These are phyloP conservation scores for Anagyrus pseudococci DNA, from an alignment of 2,888 invertebrate genomes.

Conservation along the genomic window DNA sequence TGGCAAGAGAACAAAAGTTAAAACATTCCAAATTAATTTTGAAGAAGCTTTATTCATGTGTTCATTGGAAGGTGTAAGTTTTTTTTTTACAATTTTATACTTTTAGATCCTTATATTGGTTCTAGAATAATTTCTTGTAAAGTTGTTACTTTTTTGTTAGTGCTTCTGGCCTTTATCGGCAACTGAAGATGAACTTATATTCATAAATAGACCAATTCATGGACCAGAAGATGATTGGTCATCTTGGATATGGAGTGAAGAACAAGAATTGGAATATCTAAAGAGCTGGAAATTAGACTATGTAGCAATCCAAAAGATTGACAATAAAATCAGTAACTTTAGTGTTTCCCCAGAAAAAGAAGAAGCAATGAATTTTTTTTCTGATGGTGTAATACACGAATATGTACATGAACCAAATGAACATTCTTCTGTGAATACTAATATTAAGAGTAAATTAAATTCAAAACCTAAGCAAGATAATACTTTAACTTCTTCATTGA, in stretches of 20 bases:
- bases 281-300: background rate
- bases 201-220: background rate
- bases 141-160: background rate
- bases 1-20: constrained; percentile 47
- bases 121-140: background rate
- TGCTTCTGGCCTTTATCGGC: too few relatives aligned
- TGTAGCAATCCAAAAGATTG: background rate
- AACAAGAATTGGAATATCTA: background rate
- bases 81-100: background rate
- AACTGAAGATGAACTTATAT: background rate
- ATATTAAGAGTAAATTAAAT: too few relatives aligned
- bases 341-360: background rate
- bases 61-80: constrained; percentile 47
- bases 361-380: too few relatives aligned
- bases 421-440: background rate
- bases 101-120: background rate
- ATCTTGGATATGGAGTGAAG: too few relatives aligned
- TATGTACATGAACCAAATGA: too few relatives aligned
- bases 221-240: too few relatives aligned
- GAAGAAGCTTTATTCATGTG: constrained; percentile 52
- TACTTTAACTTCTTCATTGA: too few relatives aligned
- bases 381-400: too few relatives aligned
- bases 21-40: constrained; percentile 50
- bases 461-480: too few relatives aligned
- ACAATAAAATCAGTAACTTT: too few relatives aligned